Percentiles rank a stretch among this genome's conserved stretches.
These are phyloP conservation scores for Pseudopodoces humilis DNA, from an alignment of 2,113 vertebrate species.

Conservation along the genomic window DNA sequence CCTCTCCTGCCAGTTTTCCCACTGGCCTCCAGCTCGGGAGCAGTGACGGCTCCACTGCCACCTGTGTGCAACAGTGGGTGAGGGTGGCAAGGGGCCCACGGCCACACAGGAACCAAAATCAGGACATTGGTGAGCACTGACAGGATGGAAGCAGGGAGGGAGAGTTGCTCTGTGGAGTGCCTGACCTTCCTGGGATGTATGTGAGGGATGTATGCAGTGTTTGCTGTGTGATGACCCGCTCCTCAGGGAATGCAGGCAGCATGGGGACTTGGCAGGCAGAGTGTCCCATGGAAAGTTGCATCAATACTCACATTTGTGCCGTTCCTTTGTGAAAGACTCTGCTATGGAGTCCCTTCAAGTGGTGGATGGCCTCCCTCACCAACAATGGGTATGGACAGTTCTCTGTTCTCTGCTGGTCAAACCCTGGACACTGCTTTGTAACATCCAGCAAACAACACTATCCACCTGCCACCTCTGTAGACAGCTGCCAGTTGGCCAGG, in stretches of 20 bases:
- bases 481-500: background rate
- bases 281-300: accelerated
- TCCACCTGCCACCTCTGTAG: background rate
- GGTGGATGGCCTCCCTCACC: background rate
- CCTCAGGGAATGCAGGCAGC: background rate
- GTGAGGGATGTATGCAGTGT: background rate
- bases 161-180: background rate
- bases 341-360: accelerated
- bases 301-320: background rate
- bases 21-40: accelerated
- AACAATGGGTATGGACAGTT: accelerated
- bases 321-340: background rate
- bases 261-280: accelerated
- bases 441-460: background rate
- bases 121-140: background rate
- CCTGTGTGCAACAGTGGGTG: background rate
- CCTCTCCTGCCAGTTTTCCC: background rate
- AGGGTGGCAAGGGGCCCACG: accelerated
- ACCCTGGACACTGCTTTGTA: background rate
- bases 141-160: background rate
- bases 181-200: background rate
- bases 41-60: background rate
- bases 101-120: background rate
- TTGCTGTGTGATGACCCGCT: accelerated
- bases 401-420: background rate